These are phyloP conservation scores for Amblyopsis hoosieri DNA, from an alignment of 2,797 vertebrate species.

Conservation along the genomic window DNA sequence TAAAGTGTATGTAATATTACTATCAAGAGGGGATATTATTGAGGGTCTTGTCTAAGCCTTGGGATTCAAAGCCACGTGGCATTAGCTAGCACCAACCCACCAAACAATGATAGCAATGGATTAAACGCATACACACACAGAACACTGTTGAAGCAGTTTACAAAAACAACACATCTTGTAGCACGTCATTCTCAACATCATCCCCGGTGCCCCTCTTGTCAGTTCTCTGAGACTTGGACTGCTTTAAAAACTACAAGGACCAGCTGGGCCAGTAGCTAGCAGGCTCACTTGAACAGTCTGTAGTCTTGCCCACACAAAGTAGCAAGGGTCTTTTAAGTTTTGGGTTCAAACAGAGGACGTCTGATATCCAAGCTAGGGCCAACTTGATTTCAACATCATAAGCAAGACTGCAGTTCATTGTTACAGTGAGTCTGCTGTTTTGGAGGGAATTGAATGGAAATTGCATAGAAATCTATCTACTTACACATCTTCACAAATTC, in stretches of 20 bases:
- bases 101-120: conserved; percentile 56
- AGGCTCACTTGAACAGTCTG: conserved; percentile 18
- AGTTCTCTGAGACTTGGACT: conserved; percentile 38
- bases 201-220: conserved; percentile 47
- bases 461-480: conserved; percentile 82
- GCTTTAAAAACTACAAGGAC: conserved; percentile 11
- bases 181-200: conserved; percentile 55
- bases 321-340: conserved; percentile 50
- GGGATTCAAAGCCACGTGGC: conserved; percentile 9
- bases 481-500: conserved; percentile 70
- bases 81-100: conserved; percentile 38
- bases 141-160: conserved; percentile 66
- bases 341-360: conserved; percentile 50
- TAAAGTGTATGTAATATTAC: conserved; percentile 45
- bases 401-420: conserved; percentile 33
- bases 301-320: conserved; percentile 44
- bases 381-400: conserved; percentile 40
- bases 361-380: conserved; percentile 46
- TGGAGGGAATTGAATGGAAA: conserved; percentile 54
- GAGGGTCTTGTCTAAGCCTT: conserved; percentile 20
- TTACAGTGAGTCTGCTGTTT: conserved; percentile 31
- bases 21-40: conserved; percentile 21
- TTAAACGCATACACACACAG: conserved; percentile 22
- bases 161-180: conserved; percentile 68
- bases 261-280: conserved; percentile 14